Percentiles rank a stretch among this genome's conserved stretches.
phyloP scores from a whole-genome alignment of 2,113 vertebrate genomes.

The Megalops atlanticus region DNA sequence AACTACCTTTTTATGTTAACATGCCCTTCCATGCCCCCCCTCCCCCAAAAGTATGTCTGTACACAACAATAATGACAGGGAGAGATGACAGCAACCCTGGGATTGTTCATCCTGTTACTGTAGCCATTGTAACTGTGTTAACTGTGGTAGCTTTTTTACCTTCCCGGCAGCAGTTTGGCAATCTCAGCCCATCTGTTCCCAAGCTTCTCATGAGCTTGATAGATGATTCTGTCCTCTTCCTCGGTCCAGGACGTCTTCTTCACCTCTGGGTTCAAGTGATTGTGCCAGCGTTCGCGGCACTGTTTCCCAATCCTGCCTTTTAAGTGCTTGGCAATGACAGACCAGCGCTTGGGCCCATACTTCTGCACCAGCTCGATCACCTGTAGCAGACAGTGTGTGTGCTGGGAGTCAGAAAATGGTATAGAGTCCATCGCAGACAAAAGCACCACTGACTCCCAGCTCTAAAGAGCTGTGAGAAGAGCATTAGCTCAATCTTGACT shows the following conservation, averaged over 20 bases:
- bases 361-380: constrained; percentile 99
- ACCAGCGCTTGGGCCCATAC: constrained; percentile 98
- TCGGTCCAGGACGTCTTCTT: constrained; percentile 99
- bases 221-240: constrained; percentile 98
- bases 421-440: too few species aligned
- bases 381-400: constrained; percentile 70
- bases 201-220: constrained; percentile 97
- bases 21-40: too few species aligned
- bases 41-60: too few species aligned
- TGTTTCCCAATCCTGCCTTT: constrained; percentile 98
- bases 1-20: too few species aligned
- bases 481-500: too few species aligned
- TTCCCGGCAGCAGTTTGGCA: constrained; percentile 96
- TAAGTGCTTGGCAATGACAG: constrained; percentile 97
- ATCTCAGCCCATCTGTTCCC: constrained; percentile 99
- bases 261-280: constrained; percentile 99
- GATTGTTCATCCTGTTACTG: background rate
- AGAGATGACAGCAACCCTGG: background rate
- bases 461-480: too few species aligned
- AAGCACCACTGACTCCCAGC: too few species aligned
- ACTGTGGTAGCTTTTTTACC: constrained; percentile 63
- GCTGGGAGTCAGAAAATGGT: background rate
- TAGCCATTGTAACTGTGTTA: background rate
- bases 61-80: too few species aligned
- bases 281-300: constrained; percentile 98